Percentiles rank a stretch among this genome's conserved stretches.
Conservation (phyloP, 2,888 invertebrate species). For the Rosalia funebris region DNA sequence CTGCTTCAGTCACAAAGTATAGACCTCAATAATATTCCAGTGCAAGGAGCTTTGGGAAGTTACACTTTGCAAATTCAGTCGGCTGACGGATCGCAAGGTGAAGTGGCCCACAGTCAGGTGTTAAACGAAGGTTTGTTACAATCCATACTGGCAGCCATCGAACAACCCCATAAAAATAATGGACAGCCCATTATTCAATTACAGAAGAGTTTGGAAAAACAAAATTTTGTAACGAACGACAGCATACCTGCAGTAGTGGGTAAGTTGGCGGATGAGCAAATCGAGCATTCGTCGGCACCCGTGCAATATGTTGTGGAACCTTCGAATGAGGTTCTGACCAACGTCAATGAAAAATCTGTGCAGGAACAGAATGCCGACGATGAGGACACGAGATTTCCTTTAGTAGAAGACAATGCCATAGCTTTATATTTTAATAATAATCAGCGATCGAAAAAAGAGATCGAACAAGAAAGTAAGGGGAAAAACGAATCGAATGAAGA, state of each 20-base stretch:
- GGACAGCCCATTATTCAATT: constrained; percentile 54
- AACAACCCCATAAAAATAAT: constrained; percentile 70
- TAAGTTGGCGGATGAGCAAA: constrained; percentile 39
- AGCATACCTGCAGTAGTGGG: constrained; percentile 40
- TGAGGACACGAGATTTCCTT: constrained; percentile 56
- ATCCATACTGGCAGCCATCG: constrained; percentile 84
- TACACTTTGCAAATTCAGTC: constrained; percentile 83
- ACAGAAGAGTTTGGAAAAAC: constrained; percentile 50
- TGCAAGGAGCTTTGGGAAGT: constrained; percentile 70
- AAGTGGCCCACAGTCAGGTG: constrained; percentile 78
- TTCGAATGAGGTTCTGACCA: constrained; percentile 22
- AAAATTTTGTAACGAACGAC: constrained; percentile 43
- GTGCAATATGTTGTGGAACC: constrained; percentile 29
- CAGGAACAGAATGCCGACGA: constrained; percentile 48
- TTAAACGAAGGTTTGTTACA: constrained; percentile 82
- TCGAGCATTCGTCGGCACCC: constrained; percentile 37
- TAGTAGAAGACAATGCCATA: constrained; percentile 69
- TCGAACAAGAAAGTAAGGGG: not conserved
- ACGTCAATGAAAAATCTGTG: constrained; percentile 21
- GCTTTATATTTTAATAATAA: constrained; percentile 68
- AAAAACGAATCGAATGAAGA: constrained; percentile 2
- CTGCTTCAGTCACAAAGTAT: constrained; percentile 60
- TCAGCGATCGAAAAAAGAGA: constrained; percentile 39
- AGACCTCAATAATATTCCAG: constrained; percentile 65
- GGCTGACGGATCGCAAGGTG: constrained; percentile 68